Evolutionary conservation across 2,797 vertebrate genomes (phyloP), one percentile per base, ranked within the genome.

Genomic region (Liasis olivaceus): DNA sequence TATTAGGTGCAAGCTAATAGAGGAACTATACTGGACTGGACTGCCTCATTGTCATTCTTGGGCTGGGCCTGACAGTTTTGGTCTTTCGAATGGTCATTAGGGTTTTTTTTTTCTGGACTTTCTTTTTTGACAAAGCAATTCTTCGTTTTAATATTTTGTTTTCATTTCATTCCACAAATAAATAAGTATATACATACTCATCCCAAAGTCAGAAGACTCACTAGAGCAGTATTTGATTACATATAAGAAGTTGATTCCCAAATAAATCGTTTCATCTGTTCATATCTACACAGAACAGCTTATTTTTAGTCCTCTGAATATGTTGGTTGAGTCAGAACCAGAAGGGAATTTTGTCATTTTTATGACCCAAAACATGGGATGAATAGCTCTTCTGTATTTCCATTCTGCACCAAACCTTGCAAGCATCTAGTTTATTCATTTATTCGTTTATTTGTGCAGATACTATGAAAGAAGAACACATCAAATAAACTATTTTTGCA

Each of bases 371-470:
- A 92, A 69, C 22, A 84, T 64, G 69, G 84, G 51, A 92, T 84
- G 85, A 88, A 85, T 85, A 28, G 66, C 85, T 91, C 54, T 42
- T 88, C 36, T 88, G 89, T 85, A 24, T 66, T 92, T 87, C 90
- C 36, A 2, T 60, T n/a, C 69, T 22, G 22, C 22, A n/a, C 72
- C 60, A n/a, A 91, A 60, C 24, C 15, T 22, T 91, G 22, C 31
- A 93, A 89, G n/a, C 58, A 77, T 77, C 22, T 86, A 36, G 56
- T 86, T 91, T 86, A 91, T 93, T 90, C 92, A 7, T 77, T 90
- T 77, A 93, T 91, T 91, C 88, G n/a, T 86, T 91, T 86, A 91
- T 93, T 91, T 84, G 63, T 87, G 63, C 3, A 72, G 90, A 89
- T 91, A 24, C n/a, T 72, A 42, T 86, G 42, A 86, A 58, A 93